Percentiles rank a stretch among this genome's conserved stretches.
Evolutionary conservation across 30 jellyfish, hydroid and myxozoan species (phyloP).

Genomic region (Hydra vulgaris): DNA sequence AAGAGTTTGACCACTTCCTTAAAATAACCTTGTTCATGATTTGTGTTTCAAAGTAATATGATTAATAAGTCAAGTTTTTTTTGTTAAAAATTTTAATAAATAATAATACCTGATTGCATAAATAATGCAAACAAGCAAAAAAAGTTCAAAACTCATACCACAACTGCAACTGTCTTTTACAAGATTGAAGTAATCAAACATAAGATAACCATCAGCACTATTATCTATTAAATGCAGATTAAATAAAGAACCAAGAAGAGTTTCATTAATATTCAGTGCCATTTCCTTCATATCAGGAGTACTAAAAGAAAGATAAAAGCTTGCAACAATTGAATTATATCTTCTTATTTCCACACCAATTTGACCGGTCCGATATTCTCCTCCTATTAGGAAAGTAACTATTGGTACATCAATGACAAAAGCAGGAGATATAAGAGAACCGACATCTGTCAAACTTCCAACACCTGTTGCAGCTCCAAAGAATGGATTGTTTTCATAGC

Average conservation of each 20-base stretch:
- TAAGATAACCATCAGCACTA: constrained; percentile 11
- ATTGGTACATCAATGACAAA: constrained; percentile 14
- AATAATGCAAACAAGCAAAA: too few species aligned
- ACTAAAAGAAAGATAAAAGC: background rate
- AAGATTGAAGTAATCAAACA: constrained; percentile 17
- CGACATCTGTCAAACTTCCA: constrained; percentile 4
- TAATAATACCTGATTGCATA: too few species aligned
- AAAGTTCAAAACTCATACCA: background rate
- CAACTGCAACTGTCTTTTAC: background rate
- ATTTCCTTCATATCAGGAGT: background rate
- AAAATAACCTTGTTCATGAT: too few species aligned
- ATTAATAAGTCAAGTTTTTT: too few species aligned
- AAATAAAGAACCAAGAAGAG: background rate
- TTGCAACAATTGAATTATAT: background rate
- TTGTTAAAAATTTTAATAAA: too few species aligned
- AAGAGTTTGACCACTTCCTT: too few species aligned
- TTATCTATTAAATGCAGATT: constrained; percentile 1
- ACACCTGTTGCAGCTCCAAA: background rate
- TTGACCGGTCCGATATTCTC: constrained; percentile 7
- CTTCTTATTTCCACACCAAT: constrained; percentile 8
- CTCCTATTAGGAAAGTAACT: constrained; percentile 28
- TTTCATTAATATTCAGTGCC: background rate
- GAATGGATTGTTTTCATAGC: constrained; percentile 28
- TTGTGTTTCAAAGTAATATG: too few species aligned
- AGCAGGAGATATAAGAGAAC: constrained; percentile 24